phyloP scores from a whole-genome alignment of 2,113 vertebrate genomes.

The Anser brachyrhynchus region DNA sequence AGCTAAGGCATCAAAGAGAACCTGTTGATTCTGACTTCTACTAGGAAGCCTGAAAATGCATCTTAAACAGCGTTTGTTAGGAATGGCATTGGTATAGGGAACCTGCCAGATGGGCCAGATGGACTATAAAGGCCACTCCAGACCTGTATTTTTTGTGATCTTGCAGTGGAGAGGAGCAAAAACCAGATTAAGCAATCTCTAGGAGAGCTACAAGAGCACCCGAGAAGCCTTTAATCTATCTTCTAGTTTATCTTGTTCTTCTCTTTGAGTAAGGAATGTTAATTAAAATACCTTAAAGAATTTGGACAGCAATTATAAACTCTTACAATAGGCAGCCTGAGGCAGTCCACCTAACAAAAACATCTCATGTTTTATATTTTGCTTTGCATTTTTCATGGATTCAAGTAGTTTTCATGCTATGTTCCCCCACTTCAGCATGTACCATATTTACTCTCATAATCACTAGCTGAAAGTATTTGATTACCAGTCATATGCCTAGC shows the following conservation, averaged over 20 bases:
- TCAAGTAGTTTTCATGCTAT: not conserved
- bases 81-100: not conserved
- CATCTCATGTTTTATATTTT: not conserved
- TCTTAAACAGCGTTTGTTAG: not conserved
- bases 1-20: not conserved
- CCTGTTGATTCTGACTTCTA: not conserved
- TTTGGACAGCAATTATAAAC: conserved; percentile 5
- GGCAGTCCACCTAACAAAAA: not conserved
- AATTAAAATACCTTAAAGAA: not conserved
- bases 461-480: not conserved
- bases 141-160: not conserved
- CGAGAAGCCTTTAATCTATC: not conserved
- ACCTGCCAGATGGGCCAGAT: not conserved
- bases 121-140: not conserved
- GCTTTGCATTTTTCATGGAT: not conserved
- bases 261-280: not conserved
- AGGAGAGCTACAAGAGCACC: not conserved
- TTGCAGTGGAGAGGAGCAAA: not conserved
- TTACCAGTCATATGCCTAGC: not conserved
- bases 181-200: not conserved
- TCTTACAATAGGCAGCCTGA: not conserved
- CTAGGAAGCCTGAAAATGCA: not conserved
- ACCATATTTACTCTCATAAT: not conserved
- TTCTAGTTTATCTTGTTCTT: conserved; percentile 35
- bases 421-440: not conserved